Evolutionary conservation across 2,888 invertebrate species (phyloP), one percentile per base, ranked within the genome.

Genomic region (Cryptophagus acutangulus): DNA sequence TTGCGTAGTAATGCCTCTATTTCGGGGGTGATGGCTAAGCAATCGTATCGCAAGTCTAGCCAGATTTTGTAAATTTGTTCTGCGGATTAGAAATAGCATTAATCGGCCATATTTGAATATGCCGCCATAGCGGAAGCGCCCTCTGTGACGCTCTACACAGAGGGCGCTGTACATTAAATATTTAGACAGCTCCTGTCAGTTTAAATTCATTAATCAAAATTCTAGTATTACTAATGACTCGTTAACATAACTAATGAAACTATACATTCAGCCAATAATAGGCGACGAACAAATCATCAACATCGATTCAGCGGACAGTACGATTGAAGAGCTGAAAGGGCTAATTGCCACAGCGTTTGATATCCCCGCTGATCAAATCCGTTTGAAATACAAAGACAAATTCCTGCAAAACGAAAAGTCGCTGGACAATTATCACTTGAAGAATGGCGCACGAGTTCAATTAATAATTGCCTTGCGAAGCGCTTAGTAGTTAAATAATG

Each of bases 11-110:
- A 75, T 47, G 77, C 75, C 55, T 79, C 73, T 45, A 84, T 80
- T 52, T 87, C 84, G 37, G 79, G 72, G 13, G 80, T 72, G 52
- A 87, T 68, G 48, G 80, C 77, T 66, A 90, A 72, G 70, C 82
- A 83, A 53, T 82, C 78, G 71, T 87, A 88, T 59, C 90, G 81
- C 55, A 87, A 72, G 55, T 81, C 77, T 55, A 89, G 71, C 90
- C 90, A 91, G 71, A 81, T 77, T 54, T 76, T 69, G 66, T 87
- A 88, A 59, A 87, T 76, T 60, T 78, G 79, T 67, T 79, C 82
- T 76, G 73, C 36, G 76, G 66, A 43, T 46, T 54, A 45, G 45
- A 46, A 30, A 31, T 18, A 17, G 40, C 15, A 29, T 30, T 18
- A 13, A 36, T 40, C 25, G 17, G 24, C 12, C 34, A 35, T 33